Evolutionary conservation across 2,888 invertebrate species (phyloP).

Genomic region (Chymomyza caudatula): DNA sequence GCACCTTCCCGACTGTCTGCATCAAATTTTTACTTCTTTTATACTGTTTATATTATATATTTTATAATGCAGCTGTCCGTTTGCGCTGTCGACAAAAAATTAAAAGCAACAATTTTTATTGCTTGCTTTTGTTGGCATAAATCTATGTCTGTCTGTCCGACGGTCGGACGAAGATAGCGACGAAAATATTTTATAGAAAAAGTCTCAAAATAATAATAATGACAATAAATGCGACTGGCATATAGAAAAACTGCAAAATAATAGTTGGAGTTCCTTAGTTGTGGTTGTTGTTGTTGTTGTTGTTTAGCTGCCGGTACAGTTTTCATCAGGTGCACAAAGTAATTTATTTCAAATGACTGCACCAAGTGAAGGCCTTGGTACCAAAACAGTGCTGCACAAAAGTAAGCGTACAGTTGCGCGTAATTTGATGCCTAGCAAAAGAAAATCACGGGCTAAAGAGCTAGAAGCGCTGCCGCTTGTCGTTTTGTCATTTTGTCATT

Average conservation of each 20-base stretch:
- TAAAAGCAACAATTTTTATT: constrained; percentile 43
- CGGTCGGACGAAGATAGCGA: constrained; percentile 16
- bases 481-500: too few species aligned
- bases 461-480: constrained; percentile 36
- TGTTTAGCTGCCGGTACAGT: constrained; percentile 34
- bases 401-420: constrained; percentile 23
- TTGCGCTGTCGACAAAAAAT: constrained; percentile 22
- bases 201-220: constrained; percentile 69
- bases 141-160: constrained; percentile 48
- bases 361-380: constrained; percentile 16
- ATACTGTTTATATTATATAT: neutral
- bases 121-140: constrained; percentile 65
- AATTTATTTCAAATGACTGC: constrained; percentile 73
- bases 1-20: too few species aligned
- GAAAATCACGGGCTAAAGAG: constrained; percentile 23
- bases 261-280: constrained; percentile 24
- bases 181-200: constrained; percentile 9
- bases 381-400: neutral
- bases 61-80: constrained; percentile 51
- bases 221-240: constrained; percentile 57
- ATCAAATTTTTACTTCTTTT: too few species aligned
- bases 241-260: constrained; percentile 13
- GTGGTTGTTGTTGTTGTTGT: constrained; percentile 14
- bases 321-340: constrained; percentile 74
- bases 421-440: constrained; percentile 27